Percentiles rank a stretch among this genome's conserved stretches.
These are phyloP conservation scores for Alectura lathami DNA, from an alignment of 2,113 vertebrate species.

Conservation along the genomic window DNA sequence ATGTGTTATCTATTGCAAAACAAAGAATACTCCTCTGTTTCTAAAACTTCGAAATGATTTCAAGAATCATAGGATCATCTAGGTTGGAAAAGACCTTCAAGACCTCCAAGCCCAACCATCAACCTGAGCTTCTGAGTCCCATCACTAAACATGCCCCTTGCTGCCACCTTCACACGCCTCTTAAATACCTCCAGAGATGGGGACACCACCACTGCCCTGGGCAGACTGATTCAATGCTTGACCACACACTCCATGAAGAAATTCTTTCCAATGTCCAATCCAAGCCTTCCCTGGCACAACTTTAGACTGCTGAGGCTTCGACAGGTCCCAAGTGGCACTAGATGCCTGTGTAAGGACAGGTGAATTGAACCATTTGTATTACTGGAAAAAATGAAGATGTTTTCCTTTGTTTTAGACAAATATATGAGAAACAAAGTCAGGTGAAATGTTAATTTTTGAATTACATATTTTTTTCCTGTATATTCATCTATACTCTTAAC, in stretches of 20 bases:
- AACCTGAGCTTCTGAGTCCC: not conserved
- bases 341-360: not conserved
- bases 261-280: not conserved
- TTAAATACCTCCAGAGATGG: no score
- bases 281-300: not conserved
- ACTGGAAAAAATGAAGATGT: not conserved
- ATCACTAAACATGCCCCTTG: not conserved
- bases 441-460: not conserved
- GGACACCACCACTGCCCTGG: not conserved
- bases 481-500: not conserved
- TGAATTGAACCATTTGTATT: not conserved
- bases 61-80: not conserved
- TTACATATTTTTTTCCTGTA: not conserved
- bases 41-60: not conserved
- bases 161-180: not conserved
- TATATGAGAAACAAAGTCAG: not conserved
- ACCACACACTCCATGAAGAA: not conserved
- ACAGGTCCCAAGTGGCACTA: not conserved
- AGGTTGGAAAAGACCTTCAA: not conserved
- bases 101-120: not conserved
- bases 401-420: not conserved
- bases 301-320: not conserved
- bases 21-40: not conserved
- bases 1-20: not conserved
- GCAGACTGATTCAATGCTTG: not conserved